Evolutionary conservation across 2,888 invertebrate genomes (phyloP), one percentile per base, ranked within the genome.

Genomic region (Pristionchus arcanus): DNA sequence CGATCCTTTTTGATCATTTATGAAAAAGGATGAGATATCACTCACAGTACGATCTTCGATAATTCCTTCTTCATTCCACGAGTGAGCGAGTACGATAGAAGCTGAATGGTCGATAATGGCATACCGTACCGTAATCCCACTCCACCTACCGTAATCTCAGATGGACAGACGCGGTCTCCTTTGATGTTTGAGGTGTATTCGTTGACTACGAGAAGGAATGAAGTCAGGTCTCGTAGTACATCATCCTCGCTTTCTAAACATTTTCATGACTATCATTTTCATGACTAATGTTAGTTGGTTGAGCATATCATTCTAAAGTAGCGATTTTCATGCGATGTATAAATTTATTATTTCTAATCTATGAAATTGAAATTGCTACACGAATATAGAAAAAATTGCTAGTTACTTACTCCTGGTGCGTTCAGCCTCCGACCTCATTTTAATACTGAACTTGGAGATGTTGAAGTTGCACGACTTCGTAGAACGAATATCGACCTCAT

Each of bases 191-290:
- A 81, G n/a, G 81, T 81, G 28, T 81, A 81, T 28, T 81, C 49
- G n/a, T 81, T 31, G 49, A 81, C 81, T 11, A 81, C n/a, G 81
- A 81, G 81, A 13, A 81, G 49, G 53, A 81, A 81, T 15, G 81
- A 81, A 25, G 21, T 49, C 5, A 81, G 81, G 49, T 53, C 49
- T 15, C 81, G 81, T 5, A 81, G 81, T 2, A 81, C 81, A n/a
- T 81, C 81, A 7, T 81, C 81, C 13, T n/a, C 49, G 2, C 11
- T 1, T 28, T 81, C 81, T 81, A 37, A 37, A 28, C 0, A 15
- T 13, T n/a, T n/a, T n/a, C n/a, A n/a, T n/a, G n/a, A n/a, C n/a
- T n/a, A n/a, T n/a, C n/a, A n/a, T n/a, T n/a, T n/a, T n/a, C n/a
- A n/a, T n/a, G n/a, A n/a, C n/a, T n/a, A n/a, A n/a, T n/a, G n/a